These are phyloP conservation scores for Microplitis manilae DNA, from an alignment of 2,888 invertebrate genomes.

Conservation along the genomic window DNA sequence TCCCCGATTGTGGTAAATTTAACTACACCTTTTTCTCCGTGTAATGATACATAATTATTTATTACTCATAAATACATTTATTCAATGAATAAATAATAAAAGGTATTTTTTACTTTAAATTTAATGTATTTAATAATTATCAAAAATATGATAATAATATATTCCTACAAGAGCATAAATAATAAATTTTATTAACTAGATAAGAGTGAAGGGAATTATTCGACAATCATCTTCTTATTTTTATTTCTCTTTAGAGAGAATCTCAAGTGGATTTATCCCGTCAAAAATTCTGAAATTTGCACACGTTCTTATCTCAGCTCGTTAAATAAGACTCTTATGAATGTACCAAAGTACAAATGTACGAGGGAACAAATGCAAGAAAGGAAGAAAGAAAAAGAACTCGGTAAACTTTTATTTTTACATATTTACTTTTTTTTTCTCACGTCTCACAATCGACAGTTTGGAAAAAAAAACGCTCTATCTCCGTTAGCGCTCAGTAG, in stretches of 20 bases:
- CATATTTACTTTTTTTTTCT: conserved; percentile 3
- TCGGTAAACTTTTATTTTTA: background rate
- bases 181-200: background rate
- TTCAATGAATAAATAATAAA: too few relatives aligned
- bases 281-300: conserved; percentile 25
- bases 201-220: background rate
- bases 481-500: conserved; percentile 7
- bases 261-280: background rate
- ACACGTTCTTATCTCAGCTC: conserved; percentile 11
- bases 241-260: background rate
- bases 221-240: background rate
- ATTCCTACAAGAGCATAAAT: background rate
- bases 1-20: too few relatives aligned
- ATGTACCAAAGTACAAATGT: background rate
- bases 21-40: too few relatives aligned
- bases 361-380: background rate
- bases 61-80: too few relatives aligned
- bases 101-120: too few relatives aligned
- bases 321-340: conserved; percentile 9
- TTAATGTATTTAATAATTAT: background rate
- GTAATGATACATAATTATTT: too few relatives aligned
- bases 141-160: background rate
- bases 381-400: background rate
- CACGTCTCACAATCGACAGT: conserved; percentile 18
- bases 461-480: background rate